Percentiles rank a stretch among this genome's conserved stretches.
Conservation (phyloP, 2,113 vertebrate species). For the Phrynosoma blainvillii region DNA sequence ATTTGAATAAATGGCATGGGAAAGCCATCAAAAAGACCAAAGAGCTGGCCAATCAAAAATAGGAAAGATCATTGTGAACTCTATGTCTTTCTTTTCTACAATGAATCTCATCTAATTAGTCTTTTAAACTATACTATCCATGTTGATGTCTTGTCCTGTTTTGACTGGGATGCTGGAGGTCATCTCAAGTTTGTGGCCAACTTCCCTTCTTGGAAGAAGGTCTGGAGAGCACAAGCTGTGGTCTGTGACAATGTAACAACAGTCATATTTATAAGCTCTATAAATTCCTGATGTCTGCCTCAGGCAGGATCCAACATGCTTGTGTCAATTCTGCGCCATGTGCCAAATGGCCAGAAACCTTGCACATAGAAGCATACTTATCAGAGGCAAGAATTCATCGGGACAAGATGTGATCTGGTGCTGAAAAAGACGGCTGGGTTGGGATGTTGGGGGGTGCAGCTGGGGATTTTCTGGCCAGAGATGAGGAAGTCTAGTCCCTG, state of each 20-base stretch:
- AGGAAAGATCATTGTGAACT: neutral
- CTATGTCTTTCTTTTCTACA: neutral
- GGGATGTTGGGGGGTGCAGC: neutral
- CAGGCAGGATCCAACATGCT: constrained; percentile 62
- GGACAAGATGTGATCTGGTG: constrained; percentile 78
- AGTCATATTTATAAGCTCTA: constrained; percentile 36
- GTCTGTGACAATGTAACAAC: constrained; percentile 28
- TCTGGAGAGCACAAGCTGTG: constrained; percentile 4
- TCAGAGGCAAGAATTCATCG: constrained; percentile 79
- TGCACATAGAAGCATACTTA: constrained; percentile 73
- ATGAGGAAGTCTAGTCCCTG: constrained; percentile 80
- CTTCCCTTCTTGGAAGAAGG: neutral
- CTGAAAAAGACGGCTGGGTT: constrained; percentile 79
- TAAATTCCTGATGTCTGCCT: constrained; percentile 64
- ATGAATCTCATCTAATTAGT: neutral
- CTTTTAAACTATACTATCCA: rapidly evolving
- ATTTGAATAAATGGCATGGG: neutral
- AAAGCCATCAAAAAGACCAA: neutral
- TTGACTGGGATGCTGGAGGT: neutral
- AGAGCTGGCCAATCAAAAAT: neutral
- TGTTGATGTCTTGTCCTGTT: constrained; percentile 10
- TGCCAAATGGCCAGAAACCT: constrained; percentile 69
- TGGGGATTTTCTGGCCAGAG: constrained; percentile 63
- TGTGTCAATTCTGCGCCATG: constrained; percentile 72
- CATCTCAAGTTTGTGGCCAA: neutral